These are phyloP conservation scores for Apamea monoglypha DNA, from an alignment of 2,888 invertebrate species.

Conservation along the genomic window DNA sequence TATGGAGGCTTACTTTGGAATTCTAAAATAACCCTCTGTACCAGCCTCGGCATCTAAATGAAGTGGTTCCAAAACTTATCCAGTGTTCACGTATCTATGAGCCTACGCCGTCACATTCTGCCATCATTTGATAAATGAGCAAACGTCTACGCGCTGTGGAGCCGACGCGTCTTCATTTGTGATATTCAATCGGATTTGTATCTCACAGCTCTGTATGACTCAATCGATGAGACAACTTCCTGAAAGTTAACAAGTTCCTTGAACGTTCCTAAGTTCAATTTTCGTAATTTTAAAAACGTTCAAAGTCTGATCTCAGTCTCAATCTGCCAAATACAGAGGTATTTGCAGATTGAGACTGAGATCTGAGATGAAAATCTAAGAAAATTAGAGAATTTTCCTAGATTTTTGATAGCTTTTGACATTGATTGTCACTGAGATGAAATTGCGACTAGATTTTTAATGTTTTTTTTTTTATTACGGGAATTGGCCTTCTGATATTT, in stretches of 20 bases:
- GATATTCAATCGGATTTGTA: constrained; percentile 84
- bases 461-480: neutral
- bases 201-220: constrained; percentile 70
- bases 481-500: neutral
- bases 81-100: constrained; percentile 29
- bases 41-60: neutral
- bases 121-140: constrained; percentile 83
- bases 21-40: neutral
- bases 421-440: neutral
- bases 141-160: constrained; percentile 75
- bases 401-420: neutral
- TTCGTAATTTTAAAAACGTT: neutral
- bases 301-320: neutral
- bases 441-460: neutral
- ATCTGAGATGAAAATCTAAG: too few relatives aligned
- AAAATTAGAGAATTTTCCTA: too few relatives aligned
- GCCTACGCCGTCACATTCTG: constrained; percentile 64
- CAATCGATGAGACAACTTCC: constrained; percentile 62
- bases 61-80: constrained; percentile 48
- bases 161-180: constrained; percentile 84
- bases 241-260: neutral
- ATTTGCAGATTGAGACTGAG: too few relatives aligned
- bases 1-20: too few relatives aligned
- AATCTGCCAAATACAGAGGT: neutral
- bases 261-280: neutral